Percentiles rank a stretch among this genome's conserved stretches.
phyloP scores from a whole-genome alignment of 2,113 vertebrate genomes.

The Anseranas semipalmata region DNA sequence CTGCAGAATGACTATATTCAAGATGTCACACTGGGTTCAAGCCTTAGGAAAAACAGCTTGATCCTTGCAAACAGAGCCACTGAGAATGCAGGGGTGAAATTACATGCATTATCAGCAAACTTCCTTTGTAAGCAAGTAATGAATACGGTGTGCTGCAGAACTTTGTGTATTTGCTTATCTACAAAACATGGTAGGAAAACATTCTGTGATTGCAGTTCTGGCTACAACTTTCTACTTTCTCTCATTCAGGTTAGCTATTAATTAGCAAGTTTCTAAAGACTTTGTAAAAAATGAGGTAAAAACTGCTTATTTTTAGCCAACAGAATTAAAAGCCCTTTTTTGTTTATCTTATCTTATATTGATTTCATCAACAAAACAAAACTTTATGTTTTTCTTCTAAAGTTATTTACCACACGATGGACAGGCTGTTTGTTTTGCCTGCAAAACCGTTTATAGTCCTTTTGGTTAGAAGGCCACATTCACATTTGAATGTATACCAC shows the following conservation, averaged over 20 bases:
- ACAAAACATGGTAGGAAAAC: neutral
- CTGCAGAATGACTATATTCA: neutral
- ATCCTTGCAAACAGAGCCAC: neutral
- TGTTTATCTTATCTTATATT: neutral
- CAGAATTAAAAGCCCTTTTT: neutral
- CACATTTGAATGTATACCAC: too few relatives aligned
- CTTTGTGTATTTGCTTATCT: neutral
- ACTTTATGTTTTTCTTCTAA: neutral
- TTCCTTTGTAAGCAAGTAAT: neutral
- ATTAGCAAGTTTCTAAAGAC: neutral
- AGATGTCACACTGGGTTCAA: neutral
- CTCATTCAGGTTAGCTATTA: neutral
- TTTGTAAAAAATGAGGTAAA: neutral
- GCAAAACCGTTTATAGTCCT: neutral
- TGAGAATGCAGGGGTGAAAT: neutral
- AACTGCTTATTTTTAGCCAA: neutral
- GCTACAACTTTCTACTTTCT: neutral
- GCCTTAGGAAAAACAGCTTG: neutral
- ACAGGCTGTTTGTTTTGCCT: neutral
- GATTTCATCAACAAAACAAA: neutral
- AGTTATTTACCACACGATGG: neutral
- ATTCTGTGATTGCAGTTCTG: neutral
- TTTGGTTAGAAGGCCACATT: neutral
- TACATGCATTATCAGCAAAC: neutral
- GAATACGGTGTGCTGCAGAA: rapidly evolving